phyloP scores from a whole-genome alignment of 2,113 vertebrate genomes.

The Rynchops niger region DNA sequence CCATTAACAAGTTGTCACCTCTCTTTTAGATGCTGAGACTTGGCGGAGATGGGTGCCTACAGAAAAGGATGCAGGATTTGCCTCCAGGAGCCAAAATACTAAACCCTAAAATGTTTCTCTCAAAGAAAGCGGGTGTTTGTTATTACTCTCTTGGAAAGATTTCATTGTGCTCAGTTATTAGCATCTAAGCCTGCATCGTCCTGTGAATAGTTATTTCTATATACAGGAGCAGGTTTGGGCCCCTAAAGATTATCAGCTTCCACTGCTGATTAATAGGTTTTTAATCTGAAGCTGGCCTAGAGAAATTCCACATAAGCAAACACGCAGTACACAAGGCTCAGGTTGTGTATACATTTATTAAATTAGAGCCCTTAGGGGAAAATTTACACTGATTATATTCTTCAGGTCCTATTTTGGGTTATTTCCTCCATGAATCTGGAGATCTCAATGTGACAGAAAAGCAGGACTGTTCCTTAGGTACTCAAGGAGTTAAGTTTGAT shows the following conservation, averaged over 20 bases:
- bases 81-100: neutral
- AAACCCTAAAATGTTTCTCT: neutral
- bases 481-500: neutral
- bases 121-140: neutral
- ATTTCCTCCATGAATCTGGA: neutral
- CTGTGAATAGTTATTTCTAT: neutral
- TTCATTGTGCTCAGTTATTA: neutral
- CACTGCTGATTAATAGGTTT: neutral
- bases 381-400: neutral
- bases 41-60: neutral
- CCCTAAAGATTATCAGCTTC: neutral
- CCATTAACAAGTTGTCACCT: rapidly evolving
- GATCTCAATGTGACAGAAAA: neutral
- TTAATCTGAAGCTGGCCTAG: neutral
- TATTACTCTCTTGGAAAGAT: neutral
- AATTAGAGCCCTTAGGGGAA: neutral
- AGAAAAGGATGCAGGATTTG: neutral
- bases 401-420: neutral
- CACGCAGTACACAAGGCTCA: neutral
- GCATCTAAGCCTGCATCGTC: neutral
- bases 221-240: neutral
- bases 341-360: neutral
- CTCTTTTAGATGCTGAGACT: neutral
- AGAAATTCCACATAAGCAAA: neutral
- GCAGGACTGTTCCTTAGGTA: neutral